phyloP scores from a whole-genome alignment of 2,888 invertebrate species.

The Agelastica alni region DNA sequence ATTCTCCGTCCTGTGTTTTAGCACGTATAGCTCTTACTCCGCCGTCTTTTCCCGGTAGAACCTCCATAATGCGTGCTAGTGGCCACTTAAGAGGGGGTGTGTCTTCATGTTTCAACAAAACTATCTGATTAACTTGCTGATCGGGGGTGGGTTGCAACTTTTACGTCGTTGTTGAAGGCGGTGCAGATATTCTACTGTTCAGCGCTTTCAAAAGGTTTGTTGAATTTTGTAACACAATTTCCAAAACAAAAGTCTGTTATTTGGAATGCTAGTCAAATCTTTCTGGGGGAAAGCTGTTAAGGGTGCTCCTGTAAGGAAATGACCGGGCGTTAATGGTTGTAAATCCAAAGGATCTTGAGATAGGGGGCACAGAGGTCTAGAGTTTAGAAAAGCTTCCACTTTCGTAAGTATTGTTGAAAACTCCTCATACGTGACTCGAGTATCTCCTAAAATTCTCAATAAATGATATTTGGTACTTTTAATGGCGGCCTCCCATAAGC shows the following conservation, averaged over 20 bases:
- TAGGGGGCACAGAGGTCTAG: not conserved
- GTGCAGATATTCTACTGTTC: not conserved
- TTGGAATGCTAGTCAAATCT: not conserved
- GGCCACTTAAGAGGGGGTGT: no score
- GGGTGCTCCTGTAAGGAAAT: no score
- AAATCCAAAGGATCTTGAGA: no score
- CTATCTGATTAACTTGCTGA: not conserved
- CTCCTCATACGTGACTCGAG: not conserved
- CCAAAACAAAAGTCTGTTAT: not conserved
- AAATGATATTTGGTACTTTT: no score
- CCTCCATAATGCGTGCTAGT: no score
- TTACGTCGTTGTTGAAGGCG: not conserved
- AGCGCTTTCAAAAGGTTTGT: conserved; percentile 7
- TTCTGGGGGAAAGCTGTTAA: not conserved
- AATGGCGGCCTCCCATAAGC: not conserved
- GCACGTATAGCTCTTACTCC: no score
- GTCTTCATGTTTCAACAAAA: no score
- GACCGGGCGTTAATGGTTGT: no score
- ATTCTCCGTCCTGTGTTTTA: no score
- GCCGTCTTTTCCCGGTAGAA: no score
- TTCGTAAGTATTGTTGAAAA: not conserved
- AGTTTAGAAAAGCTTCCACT: not conserved
- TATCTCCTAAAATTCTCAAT: not conserved
- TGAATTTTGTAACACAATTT: not conserved
- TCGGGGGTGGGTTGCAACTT: not conserved